Conservation (phyloP, 1,140 invertebrate genomes). For the Drosophila pandora region DNA sequence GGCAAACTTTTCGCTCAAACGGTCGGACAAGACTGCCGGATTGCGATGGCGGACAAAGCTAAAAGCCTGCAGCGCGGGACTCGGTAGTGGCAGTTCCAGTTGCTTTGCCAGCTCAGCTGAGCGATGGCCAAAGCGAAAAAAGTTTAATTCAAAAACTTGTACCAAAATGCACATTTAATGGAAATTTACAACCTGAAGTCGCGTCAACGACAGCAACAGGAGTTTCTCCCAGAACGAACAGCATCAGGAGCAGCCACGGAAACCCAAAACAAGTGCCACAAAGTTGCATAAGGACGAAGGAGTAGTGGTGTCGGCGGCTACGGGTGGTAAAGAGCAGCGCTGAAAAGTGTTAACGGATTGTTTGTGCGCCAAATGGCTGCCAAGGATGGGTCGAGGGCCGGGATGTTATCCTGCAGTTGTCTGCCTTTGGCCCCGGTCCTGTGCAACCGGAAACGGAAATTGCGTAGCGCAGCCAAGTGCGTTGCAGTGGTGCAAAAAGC, state of each 20-base stretch:
- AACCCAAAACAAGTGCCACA: constrained; percentile 68
- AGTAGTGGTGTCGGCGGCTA: background rate
- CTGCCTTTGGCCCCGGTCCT: constrained; percentile 48
- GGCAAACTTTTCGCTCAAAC: constrained; percentile 64
- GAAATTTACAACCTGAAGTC: constrained; percentile 82
- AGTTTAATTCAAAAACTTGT: constrained; percentile 84
- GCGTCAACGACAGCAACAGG: constrained; percentile 67
- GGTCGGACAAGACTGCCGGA: constrained; percentile 76
- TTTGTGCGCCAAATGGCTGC: constrained; percentile 67
- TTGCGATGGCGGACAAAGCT: constrained; percentile 42
- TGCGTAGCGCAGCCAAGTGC: constrained; percentile 68
- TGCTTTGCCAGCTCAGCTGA: constrained; percentile 52
- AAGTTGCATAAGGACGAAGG: constrained; percentile 55
- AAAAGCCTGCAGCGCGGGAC: constrained; percentile 21
- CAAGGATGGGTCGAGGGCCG: constrained; percentile 4
- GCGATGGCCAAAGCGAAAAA: constrained; percentile 71
- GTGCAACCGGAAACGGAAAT: constrained; percentile 78
- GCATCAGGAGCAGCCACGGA: constrained; percentile 40
- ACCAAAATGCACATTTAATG: constrained; percentile 84
- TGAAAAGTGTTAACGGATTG: constrained; percentile 80
- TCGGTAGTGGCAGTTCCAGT: constrained; percentile 10
- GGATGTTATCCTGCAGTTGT: constrained; percentile 59
- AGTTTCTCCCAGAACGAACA: constrained; percentile 30
- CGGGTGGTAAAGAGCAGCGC: constrained; percentile 13
- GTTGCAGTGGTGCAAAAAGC: constrained; percentile 62